Evolutionary conservation across 2,113 vertebrate genomes (phyloP).

Genomic region (Phalacrocorax brasilianus): DNA sequence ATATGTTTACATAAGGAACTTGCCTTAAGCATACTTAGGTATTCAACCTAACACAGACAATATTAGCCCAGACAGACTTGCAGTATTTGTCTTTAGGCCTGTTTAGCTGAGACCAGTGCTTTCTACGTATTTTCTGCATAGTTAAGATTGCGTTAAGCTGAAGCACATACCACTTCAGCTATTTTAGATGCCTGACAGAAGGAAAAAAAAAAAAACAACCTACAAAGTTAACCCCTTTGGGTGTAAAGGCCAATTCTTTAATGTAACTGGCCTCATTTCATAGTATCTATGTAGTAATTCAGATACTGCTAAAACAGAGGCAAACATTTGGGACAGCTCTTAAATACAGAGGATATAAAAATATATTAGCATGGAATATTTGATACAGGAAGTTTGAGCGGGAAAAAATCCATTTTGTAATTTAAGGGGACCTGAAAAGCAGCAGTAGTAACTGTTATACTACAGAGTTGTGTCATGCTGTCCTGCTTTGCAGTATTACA

Average conservation of each 20-base stretch:
- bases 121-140: constrained; percentile 20
- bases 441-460: background rate
- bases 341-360: background rate
- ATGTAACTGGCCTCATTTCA: background rate
- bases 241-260: background rate
- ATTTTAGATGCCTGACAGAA: constrained; percentile 4
- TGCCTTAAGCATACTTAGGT: background rate
- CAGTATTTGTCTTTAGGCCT: constrained; percentile 13
- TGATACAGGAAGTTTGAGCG: background rate
- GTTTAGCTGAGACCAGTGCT: background rate
- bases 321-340: background rate
- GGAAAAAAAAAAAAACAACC: background rate
- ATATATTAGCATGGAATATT: background rate
- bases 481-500: background rate
- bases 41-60: background rate
- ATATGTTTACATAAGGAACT: background rate
- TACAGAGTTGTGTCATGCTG: background rate
- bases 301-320: background rate
- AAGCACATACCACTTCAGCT: constrained; percentile 23
- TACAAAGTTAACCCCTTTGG: background rate
- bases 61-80: background rate
- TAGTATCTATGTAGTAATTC: background rate
- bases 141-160: constrained; percentile 7
- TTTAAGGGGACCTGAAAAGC: background rate
- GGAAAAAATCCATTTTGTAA: background rate